Evolutionary conservation across 1,140 invertebrate species (phyloP).

Genomic region (Papilio helenus): DNA sequence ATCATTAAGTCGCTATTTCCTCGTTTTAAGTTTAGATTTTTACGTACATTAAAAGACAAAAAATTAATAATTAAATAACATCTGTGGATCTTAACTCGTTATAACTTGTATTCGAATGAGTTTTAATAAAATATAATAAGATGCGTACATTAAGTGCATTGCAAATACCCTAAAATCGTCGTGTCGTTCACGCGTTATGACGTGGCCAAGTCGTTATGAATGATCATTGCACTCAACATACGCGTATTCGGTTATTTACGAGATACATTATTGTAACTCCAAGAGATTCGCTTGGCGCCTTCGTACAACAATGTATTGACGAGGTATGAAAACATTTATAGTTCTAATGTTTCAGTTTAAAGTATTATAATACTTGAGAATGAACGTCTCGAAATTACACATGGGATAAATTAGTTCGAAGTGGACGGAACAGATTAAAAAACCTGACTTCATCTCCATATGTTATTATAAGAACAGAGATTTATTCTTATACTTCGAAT

Average conservation of each 20-base stretch:
- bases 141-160: conserved; percentile 6
- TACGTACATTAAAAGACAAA: too few species aligned
- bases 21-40: too few species aligned
- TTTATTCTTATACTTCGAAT: too few species aligned
- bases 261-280: not conserved
- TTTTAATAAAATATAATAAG: conserved; percentile 15
- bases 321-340: not conserved
- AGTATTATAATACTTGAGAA: not conserved
- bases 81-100: too few species aligned
- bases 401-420: too few species aligned
- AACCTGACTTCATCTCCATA: too few species aligned
- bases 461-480: too few species aligned
- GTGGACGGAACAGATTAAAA: too few species aligned
- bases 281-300: conserved; percentile 4
- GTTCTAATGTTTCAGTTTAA: too few species aligned
- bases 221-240: conserved; percentile 19
- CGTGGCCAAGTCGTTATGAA: conserved; percentile 9
- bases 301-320: not conserved
- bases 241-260: conserved; percentile 26
- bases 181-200: not conserved
- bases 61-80: too few species aligned
- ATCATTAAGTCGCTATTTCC: too few species aligned
- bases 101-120: too few species aligned
- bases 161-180: conserved; percentile 12
- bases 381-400: not conserved